phyloP scores from a whole-genome alignment of 1,140 invertebrate genomes.

The Heliothis virescens region DNA sequence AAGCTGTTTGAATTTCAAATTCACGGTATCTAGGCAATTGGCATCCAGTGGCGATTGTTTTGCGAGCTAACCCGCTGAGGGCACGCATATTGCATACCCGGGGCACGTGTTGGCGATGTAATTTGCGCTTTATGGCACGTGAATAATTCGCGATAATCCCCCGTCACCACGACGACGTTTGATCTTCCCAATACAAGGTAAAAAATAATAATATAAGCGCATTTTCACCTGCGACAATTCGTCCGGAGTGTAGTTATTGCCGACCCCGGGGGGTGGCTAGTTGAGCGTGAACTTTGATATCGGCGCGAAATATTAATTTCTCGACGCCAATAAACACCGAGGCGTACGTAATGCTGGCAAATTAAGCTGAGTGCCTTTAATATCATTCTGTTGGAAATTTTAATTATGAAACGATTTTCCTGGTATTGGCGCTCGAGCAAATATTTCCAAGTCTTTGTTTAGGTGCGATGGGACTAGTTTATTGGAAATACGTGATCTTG shows the following conservation, averaged over 20 bases:
- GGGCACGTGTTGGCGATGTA: conserved; percentile 78
- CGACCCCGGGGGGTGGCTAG: conserved; percentile 79
- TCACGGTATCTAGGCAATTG: conserved; percentile 53
- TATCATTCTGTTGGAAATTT: conserved; percentile 82
- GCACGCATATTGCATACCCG: conserved; percentile 70
- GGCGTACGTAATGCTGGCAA: conserved; percentile 83
- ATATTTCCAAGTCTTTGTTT: conserved; percentile 41
- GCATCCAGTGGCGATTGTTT: conserved; percentile 76
- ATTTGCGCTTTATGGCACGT: conserved; percentile 85
- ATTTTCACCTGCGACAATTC: conserved; percentile 84
- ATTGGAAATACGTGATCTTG: conserved; percentile 2
- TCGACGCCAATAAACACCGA: conserved; percentile 80
- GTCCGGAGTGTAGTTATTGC: conserved; percentile 79
- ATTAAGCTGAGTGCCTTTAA: conserved; percentile 84
- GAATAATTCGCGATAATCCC: conserved; percentile 82
- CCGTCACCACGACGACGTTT: conserved; percentile 80
- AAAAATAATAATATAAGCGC: conserved; percentile 84
- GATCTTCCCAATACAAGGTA: conserved; percentile 75
- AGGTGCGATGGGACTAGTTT: conserved; percentile 33
- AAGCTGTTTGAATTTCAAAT: background rate
- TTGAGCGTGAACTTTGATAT: conserved; percentile 85
- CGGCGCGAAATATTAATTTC: conserved; percentile 86
- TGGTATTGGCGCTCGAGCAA: conserved; percentile 37
- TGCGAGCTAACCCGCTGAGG: conserved; percentile 66
- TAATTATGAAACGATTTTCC: conserved; percentile 71